Percentiles rank a stretch among this genome's conserved stretches.
phyloP scores from a whole-genome alignment of 2,113 vertebrate species.

The Hippocampus mohnikei region DNA sequence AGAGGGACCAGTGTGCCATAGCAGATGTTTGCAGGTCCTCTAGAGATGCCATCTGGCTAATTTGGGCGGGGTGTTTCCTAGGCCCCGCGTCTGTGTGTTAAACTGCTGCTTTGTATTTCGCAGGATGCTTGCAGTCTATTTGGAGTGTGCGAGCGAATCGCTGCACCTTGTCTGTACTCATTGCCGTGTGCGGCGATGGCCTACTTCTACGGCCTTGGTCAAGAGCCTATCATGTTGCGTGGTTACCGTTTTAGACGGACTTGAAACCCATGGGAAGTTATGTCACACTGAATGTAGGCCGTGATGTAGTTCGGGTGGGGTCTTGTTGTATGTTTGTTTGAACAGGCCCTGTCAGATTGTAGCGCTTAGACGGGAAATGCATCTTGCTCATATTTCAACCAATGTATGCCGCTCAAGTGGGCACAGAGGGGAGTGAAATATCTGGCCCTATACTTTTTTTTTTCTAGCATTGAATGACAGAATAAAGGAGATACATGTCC shows the following conservation, averaged over 20 bases:
- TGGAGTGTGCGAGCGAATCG: conserved; percentile 15
- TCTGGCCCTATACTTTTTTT: background rate
- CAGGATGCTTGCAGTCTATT: conserved; percentile 23
- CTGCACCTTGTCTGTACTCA: conserved; percentile 11
- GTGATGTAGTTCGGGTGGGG: conserved; percentile 29
- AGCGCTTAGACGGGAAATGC: conserved; percentile 13
- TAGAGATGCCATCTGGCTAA: conserved; percentile 34
- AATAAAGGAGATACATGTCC: conserved; percentile 10
- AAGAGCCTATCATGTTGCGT: conserved; percentile 23
- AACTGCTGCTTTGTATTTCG: conserved; percentile 14
- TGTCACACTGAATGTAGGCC: conserved; percentile 33
- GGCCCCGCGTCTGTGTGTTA: conserved; percentile 12
- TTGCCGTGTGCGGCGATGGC: conserved; percentile 15
- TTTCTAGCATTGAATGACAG: conserved; percentile 17
- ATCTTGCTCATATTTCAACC: conserved; percentile 38
- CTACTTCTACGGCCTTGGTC: conserved; percentile 25
- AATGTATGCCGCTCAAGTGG: conserved; percentile 23
- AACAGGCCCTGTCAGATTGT: background rate
- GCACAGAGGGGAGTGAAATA: background rate
- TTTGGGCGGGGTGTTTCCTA: conserved; percentile 22
- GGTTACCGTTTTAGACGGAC: conserved; percentile 17
- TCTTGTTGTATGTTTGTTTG: conserved; percentile 21
- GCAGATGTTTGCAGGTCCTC: conserved; percentile 24
- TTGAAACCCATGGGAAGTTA: conserved; percentile 38
- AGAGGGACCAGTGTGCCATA: conserved; percentile 25